Evolutionary conservation across 2,113 vertebrate species (phyloP).

Genomic region (Toxotes jaculatrix): DNA sequence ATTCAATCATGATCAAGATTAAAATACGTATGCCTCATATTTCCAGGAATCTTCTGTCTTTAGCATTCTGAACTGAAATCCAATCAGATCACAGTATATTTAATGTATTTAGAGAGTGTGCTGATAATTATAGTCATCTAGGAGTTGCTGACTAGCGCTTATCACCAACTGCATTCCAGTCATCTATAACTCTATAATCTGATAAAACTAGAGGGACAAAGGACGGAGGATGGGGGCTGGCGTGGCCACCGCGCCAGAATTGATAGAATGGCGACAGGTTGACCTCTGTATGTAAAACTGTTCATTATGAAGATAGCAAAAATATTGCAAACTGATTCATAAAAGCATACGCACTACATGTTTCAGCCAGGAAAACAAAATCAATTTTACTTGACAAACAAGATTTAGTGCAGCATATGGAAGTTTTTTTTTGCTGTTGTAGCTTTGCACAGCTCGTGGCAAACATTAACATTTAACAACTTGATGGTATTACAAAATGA

Average conservation of each 20-base stretch:
- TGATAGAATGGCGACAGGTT: not conserved
- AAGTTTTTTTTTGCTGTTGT: constrained; percentile 8
- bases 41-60: not conserved
- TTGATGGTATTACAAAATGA: not conserved
- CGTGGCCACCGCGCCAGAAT: no score
- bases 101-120: not conserved
- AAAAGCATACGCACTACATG: no score
- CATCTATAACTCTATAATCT: not conserved
- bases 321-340: no score
- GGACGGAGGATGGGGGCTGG: no score
- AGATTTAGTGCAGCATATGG: not conserved
- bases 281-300: no score
- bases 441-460: not conserved
- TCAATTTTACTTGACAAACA: not conserved
- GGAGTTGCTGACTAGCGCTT: not conserved
- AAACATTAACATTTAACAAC: not conserved
- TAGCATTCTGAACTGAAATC: not conserved
- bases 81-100: not conserved
- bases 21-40: not conserved
- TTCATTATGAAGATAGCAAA: no score
- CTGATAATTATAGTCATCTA: not conserved
- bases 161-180: not conserved
- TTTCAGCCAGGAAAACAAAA: not conserved
- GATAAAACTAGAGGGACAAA: not conserved
- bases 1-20: not conserved